phyloP scores from a whole-genome alignment of 1,140 invertebrate genomes.

The Bombus affinis region DNA sequence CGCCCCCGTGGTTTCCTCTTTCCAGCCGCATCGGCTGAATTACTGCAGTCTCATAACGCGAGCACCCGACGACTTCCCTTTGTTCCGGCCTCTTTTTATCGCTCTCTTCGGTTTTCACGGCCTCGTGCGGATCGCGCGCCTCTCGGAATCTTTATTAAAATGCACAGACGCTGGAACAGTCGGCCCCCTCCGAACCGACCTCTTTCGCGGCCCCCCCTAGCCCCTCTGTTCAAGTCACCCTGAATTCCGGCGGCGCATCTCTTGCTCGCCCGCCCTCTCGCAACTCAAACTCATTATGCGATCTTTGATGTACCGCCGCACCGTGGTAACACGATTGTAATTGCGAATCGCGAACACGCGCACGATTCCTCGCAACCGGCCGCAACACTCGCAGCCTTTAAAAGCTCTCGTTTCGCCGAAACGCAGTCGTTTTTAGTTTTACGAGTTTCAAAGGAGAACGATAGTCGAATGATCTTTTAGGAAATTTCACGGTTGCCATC shows the following conservation, averaged over 20 bases:
- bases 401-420: background rate
- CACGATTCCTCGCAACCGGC: background rate
- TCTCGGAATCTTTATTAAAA: constrained; percentile 61
- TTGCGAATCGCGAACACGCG: background rate
- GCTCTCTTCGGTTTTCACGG: constrained; percentile 50
- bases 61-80: constrained; percentile 24
- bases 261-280: background rate
- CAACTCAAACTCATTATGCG: constrained; percentile 38
- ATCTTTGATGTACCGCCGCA: background rate
- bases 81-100: constrained; percentile 50
- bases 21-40: constrained; percentile 1
- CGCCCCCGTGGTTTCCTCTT: constrained; percentile 4
- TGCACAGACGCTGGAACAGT: constrained; percentile 37
- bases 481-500: too few species aligned
- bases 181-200: background rate
- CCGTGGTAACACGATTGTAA: constrained; percentile 1
- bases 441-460: background rate
- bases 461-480: background rate
- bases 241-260: constrained; percentile 20
- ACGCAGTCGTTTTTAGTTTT: background rate
- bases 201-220: background rate
- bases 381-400: background rate
- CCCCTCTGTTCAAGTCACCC: constrained; percentile 23
- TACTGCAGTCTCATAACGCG: constrained; percentile 48
- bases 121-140: constrained; percentile 35